Base-by-base conservation (phyloP, 2,113 vertebrate genomes). In the Micronycteris hirsuta region DNA sequence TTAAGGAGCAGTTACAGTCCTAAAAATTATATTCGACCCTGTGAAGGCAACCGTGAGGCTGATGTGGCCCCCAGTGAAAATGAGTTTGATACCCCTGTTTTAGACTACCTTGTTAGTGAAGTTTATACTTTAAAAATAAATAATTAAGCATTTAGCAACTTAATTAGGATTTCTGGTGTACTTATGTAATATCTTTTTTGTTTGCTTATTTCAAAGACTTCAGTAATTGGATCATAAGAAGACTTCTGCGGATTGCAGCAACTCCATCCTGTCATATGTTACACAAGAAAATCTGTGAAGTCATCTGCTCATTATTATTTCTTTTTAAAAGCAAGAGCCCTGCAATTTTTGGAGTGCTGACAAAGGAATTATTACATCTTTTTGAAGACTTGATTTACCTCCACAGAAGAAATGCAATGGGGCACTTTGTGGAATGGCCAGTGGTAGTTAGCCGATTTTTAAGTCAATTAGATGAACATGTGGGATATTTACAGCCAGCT, bases 221-320 rank as follows among this genome's bases (percentile, higher is more conserved):
- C 93, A 99, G 99, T 98, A 99, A 99, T 91, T 99, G 99, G 99
- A 99, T 99, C 93, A 98, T 99, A n/a, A 98, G 98, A 84, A 99
- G 99, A 86, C 98, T 99, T 93, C 98, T 99, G 26, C 98, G 99
- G 26, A 99, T 99, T 95, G 99, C 99, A 70, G 99, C 99, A 2
- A 96, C 99, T 97, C 99, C 99, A 38, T 99, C 98, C 93, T 99
- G 99, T 95, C 98, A 98, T 22, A 10, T 93, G 0, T 98, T 99
- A 97, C 99, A 99, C 63, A 96, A 97, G 61, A 99, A 99, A 67
- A 98, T 99, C 49, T 98, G 98, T 97, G 99, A 98, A 0, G 99
- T 99, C 85, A 96, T 99, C 95, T 99, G 99, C 91, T 99, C 99
- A 54, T 97, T 99, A 89, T 98, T 99, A 85, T 99, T 99, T 95